A percentile compares a stretch with the other conserved stretches of the same genome.
phyloP scores from a whole-genome alignment of 2,113 vertebrate genomes.

The Paradoxurus hermaphroditus region DNA sequence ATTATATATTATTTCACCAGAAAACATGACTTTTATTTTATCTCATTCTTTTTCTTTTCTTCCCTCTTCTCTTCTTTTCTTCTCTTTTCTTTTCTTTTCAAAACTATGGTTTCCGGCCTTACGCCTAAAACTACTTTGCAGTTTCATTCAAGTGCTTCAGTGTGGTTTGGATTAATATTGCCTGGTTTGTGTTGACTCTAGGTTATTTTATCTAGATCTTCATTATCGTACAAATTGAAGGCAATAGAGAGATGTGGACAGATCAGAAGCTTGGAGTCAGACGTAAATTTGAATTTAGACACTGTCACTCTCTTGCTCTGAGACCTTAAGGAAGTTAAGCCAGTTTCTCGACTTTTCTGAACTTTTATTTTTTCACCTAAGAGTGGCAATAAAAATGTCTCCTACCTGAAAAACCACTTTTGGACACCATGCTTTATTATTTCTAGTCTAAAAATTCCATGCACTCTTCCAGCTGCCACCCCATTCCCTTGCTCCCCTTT shows the following conservation, averaged over 20 bases:
- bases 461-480: neutral
- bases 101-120: conserved; percentile 1
- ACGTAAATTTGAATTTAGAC: neutral
- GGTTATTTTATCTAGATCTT: neutral
- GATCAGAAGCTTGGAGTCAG: conserved; percentile 6
- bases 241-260: neutral
- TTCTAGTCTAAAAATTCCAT: neutral
- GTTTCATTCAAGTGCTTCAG: neutral
- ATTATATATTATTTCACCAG: neutral
- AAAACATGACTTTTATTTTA: conserved; percentile 8
- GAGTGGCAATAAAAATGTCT: conserved; percentile 27
- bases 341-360: conserved; percentile 9
- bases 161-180: neutral
- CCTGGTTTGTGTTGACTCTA: neutral
- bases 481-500: neutral
- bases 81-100: neutral
- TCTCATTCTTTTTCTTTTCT: neutral
- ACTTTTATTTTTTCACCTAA: neutral
- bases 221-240: neutral
- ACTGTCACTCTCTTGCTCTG: neutral
- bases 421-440: neutral
- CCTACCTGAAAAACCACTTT: neutral
- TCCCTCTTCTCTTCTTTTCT: neutral
- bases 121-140: neutral
- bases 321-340: neutral